These are phyloP conservation scores for Phorcus lineatus DNA, from an alignment of 2,888 invertebrate genomes.

Conservation along the genomic window DNA sequence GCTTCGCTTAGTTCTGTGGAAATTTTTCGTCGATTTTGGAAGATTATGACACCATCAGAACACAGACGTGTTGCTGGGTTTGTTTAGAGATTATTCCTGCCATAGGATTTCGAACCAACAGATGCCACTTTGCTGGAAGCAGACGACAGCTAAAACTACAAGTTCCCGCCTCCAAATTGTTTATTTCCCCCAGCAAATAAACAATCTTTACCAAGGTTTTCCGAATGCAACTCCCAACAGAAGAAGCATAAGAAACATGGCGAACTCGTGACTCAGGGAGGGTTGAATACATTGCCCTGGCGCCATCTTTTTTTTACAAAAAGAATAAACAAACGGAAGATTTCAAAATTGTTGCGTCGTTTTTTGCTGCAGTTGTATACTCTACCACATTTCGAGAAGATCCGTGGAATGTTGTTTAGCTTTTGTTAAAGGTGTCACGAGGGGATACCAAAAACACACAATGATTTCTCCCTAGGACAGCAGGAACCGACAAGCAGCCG, in stretches of 20 bases:
- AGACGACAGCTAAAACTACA: not conserved
- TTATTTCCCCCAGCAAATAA: conserved; percentile 10
- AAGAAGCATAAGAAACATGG: not conserved
- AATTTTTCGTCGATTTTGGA: too few relatives aligned
- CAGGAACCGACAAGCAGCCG: not conserved
- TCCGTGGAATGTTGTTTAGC: conserved; percentile 20
- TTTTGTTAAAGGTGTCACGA: conserved; percentile 3
- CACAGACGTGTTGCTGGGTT: too few relatives aligned
- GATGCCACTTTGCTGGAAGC: not conserved
- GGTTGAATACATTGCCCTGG: not conserved
- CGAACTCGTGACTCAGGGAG: not conserved
- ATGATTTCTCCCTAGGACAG: not conserved
- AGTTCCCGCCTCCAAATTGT: conserved; percentile 8
- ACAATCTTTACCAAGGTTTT: conserved; percentile 9
- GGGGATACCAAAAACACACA: conserved; percentile 1
- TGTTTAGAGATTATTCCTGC: too few relatives aligned
- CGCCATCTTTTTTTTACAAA: not conserved
- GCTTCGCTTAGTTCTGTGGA: too few relatives aligned
- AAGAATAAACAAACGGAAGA: not conserved
- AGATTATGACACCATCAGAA: too few relatives aligned
- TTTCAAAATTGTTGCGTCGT: conserved; percentile 2
- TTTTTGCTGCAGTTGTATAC: conserved; percentile 20
- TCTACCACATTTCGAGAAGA: conserved; percentile 6
- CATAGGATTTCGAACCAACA: not conserved
- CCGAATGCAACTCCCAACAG: not conserved